phyloP scores from a whole-genome alignment of 2,888 invertebrate genomes.

The Microplitis manilae region DNA sequence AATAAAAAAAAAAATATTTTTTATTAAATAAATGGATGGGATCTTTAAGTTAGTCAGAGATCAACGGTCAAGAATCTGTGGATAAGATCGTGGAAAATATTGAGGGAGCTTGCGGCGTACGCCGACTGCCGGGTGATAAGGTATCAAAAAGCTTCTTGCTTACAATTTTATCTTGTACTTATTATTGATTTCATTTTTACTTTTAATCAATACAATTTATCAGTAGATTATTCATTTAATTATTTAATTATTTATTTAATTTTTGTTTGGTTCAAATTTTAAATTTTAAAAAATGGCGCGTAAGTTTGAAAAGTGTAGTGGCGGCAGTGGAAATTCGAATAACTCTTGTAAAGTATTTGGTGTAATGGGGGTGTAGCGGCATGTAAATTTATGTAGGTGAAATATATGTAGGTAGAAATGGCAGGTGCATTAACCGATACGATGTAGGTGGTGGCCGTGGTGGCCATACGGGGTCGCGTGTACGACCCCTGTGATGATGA shows the following conservation, averaged over 20 bases:
- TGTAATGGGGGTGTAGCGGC: background rate
- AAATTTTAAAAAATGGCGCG: too few relatives aligned
- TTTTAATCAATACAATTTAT: too few relatives aligned
- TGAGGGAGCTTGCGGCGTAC: constrained; percentile 25
- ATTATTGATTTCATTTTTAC: too few relatives aligned
- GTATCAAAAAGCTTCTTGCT: background rate
- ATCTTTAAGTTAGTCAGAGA: background rate
- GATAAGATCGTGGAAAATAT: constrained; percentile 31
- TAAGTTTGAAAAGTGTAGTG: too few relatives aligned
- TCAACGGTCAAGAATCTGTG: constrained; percentile 18
- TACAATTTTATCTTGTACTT: too few relatives aligned
- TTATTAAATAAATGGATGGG: background rate
- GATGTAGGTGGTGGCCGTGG: constrained; percentile 33
- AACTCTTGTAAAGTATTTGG: background rate
- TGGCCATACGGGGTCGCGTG: constrained; percentile 37
- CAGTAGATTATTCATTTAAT: too few relatives aligned
- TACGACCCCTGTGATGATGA: constrained; percentile 38
- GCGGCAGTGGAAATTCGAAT: too few relatives aligned
- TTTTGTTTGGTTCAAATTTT: too few relatives aligned
- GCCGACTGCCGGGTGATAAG: constrained; percentile 33
- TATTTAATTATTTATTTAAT: too few relatives aligned
- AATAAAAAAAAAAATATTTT: too few relatives aligned
- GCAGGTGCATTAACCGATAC: constrained; percentile 26
- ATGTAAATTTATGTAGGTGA: constrained; percentile 7
- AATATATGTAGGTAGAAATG: constrained; percentile 12